Evolutionary conservation across 2,888 invertebrate species (phyloP).

Genomic region (Protophormia terraenovae): DNA sequence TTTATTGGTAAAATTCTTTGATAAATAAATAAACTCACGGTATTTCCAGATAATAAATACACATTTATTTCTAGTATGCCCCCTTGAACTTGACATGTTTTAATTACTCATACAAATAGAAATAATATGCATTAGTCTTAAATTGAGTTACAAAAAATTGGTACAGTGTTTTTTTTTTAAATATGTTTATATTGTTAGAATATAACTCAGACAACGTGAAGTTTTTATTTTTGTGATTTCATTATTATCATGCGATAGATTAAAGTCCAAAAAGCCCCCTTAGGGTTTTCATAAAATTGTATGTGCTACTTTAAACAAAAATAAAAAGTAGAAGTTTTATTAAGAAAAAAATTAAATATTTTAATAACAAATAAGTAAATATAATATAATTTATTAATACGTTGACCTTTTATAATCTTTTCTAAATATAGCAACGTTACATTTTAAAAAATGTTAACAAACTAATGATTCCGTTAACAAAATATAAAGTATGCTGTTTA

Average conservation of each 20-base stretch:
- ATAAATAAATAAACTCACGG: neutral
- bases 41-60: neutral
- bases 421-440: neutral
- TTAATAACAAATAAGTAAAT: neutral
- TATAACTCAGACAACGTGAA: no score
- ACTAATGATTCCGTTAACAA: no score
- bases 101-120: neutral
- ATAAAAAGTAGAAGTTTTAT: neutral
- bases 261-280: neutral
- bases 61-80: neutral
- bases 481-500: no score
- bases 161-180: no score
- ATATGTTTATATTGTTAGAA: no score
- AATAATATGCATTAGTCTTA: neutral
- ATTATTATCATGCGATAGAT: neutral
- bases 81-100: constrained; percentile 20
- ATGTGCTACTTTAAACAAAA: neutral
- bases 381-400: neutral
- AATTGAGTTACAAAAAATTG: no score
- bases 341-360: neutral
- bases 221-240: neutral
- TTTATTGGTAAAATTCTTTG: neutral
- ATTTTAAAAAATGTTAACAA: neutral
- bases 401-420: neutral
- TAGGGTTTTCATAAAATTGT: neutral